Evolutionary conservation across 2,888 invertebrate species (phyloP).

Genomic region (Pantelozetes paolii): DNA sequence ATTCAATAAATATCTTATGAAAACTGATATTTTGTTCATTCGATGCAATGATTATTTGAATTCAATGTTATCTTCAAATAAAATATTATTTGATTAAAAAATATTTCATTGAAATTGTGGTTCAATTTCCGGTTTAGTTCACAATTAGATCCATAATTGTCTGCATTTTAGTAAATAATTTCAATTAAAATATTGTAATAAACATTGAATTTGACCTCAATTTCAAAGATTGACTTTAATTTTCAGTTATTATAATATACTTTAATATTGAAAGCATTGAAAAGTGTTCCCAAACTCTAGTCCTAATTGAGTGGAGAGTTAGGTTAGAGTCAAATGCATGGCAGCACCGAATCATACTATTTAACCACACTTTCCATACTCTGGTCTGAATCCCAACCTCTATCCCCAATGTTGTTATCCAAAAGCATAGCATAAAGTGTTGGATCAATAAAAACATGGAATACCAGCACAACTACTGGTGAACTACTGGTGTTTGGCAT

Average conservation of each 20-base stretch:
- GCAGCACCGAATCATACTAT: not conserved
- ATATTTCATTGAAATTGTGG: not conserved
- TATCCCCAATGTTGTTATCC: not conserved
- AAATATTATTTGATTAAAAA: not conserved
- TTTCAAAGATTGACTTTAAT: conserved; percentile 6
- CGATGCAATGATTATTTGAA: not conserved
- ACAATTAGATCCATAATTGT: not conserved
- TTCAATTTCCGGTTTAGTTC: not conserved
- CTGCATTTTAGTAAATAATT: not conserved
- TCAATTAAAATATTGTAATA: not conserved
- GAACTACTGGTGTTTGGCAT: too few relatives aligned
- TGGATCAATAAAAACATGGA: conserved; percentile 31
- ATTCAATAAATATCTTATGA: not conserved
- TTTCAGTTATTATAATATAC: too few relatives aligned
- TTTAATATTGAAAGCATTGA: not conserved
- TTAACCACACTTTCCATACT: not conserved
- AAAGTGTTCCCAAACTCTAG: not conserved
- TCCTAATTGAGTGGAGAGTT: not conserved
- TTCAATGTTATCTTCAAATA: not conserved
- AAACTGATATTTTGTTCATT: not conserved
- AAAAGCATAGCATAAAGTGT: not conserved
- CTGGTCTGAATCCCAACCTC: not conserved
- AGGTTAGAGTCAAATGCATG: not conserved
- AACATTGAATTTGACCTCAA: too few relatives aligned
- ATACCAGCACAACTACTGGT: not conserved